phyloP scores from a whole-genome alignment of 2,888 invertebrate genomes.

The Parnassius apollo region DNA sequence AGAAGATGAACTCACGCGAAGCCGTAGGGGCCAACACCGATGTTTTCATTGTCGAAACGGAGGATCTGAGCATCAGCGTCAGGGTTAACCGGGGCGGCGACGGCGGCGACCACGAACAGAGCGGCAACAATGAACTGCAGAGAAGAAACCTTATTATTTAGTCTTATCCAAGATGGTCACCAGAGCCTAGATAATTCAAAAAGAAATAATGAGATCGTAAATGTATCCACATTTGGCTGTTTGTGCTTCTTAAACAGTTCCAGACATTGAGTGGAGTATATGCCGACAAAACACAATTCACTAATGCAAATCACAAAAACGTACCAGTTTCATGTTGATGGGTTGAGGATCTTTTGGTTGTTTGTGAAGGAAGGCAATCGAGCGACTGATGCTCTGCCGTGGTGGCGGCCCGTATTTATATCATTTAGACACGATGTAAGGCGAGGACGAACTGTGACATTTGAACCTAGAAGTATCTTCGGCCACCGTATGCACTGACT shows the following conservation, averaged over 20 bases:
- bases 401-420: slow-evolving; percentile 59
- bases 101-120: slow-evolving; percentile 55
- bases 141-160: background rate
- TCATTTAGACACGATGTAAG: slow-evolving; percentile 38
- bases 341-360: slow-evolving; percentile 41
- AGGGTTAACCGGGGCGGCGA: slow-evolving; percentile 41
- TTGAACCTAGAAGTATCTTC: slow-evolving; percentile 63
- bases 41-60: slow-evolving; percentile 47
- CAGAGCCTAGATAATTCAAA: no score
- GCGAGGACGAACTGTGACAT: slow-evolving; percentile 75
- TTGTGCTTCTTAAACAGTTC: background rate
- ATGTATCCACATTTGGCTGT: background rate
- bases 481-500: slow-evolving; percentile 34
- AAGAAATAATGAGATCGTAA: background rate
- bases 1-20: slow-evolving; percentile 47
- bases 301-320: slow-evolving; percentile 34
- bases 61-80: slow-evolving; percentile 48
- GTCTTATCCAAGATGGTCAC: background rate
- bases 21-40: slow-evolving; percentile 55
- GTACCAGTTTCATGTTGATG: slow-evolving; percentile 76
- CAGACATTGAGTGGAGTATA: background rate
- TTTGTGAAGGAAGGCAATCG: slow-evolving; percentile 50
- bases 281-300: background rate
- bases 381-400: slow-evolving; percentile 64
- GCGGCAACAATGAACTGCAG: slow-evolving; percentile 67